Base-by-base conservation (phyloP, 1,140 invertebrate species). In the Drosophila lacertosa region DNA sequence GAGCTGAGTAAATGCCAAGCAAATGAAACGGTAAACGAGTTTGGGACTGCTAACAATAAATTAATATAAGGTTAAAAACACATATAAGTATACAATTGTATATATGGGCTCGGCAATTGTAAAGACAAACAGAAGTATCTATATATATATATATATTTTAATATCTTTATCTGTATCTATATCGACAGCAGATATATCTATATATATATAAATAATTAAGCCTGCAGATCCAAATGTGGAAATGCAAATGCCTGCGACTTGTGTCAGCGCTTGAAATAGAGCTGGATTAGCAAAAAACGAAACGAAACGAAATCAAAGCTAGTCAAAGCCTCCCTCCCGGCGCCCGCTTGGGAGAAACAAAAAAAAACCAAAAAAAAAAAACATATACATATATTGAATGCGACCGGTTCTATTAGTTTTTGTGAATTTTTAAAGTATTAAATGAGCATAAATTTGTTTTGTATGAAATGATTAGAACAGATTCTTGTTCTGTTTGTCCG, bases 1-100 rank as follows among this genome's bases (percentile, higher is more conserved):
- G 60, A n/a, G 33, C 58, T 55, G 40, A 47, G 54, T 74, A 77
- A 86, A 86, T 86, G 81, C 66, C 74, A 88, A 44, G 26, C 15
- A 29, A 68, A 45, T 16, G 9, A 44, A 44, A 45, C 74, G 45
- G 42, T 75, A 79, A 83, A 83, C 81, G 54, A 77, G 82, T 86
- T 86, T 77, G 4, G 9, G 7, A 10, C 15, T n/a, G 20, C 32
- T 26, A 29, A 39, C 48, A 53, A 66, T 59, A 45, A 66, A 50
- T 71, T 24, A 57, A 20, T 51, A 44, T 58, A 3, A 44, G 40
- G 62, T 58, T 51, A 37, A 11, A 32, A 50, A 47, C 33, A 47
- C 33, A 64, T 7, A 59, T 47, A 64, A 47, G 39, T 44, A 22
- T 26, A 40, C 40, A 18, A 51, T 20, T 33, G 22, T 54, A 54